Evolutionary conservation across 2,888 invertebrate species (phyloP).

Genomic region (Urechis unicinctus): DNA sequence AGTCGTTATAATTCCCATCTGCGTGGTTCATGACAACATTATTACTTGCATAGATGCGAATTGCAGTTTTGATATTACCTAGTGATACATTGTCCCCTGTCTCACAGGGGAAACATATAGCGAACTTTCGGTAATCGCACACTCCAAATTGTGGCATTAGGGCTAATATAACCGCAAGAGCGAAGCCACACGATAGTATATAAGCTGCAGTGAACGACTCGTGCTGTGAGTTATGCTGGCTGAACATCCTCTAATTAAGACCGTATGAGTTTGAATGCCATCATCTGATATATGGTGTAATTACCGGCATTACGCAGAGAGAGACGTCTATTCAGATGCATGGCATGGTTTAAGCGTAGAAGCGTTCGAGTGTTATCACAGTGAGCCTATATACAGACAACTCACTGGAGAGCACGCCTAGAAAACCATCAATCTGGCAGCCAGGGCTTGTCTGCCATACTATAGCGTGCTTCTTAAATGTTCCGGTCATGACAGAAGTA

Average conservation of each 20-base stretch:
- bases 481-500: slow-evolving; percentile 55
- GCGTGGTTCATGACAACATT: no score
- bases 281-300: no score
- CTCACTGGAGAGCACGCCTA: slow-evolving; percentile 89
- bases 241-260: no score
- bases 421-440: slow-evolving; percentile 88
- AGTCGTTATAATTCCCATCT: no score
- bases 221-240: no score
- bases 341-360: slow-evolving; percentile 91
- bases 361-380: slow-evolving; percentile 88
- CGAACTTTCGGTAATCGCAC: slow-evolving; percentile 92
- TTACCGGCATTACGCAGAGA: slow-evolving; percentile 73
- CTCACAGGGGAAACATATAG: slow-evolving; percentile 93
- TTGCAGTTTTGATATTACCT: no score
- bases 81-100: slow-evolving; percentile 72
- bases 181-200: slow-evolving; percentile 91
- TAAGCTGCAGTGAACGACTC: no score
- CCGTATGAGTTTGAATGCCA: no score
- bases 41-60: no score
- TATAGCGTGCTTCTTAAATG: slow-evolving; percentile 92
- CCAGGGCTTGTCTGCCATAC: slow-evolving; percentile 94
- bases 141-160: slow-evolving; percentile 81
- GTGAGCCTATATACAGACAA: slow-evolving; percentile 91
- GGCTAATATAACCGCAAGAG: slow-evolving; percentile 79
- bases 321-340: slow-evolving; percentile 92